Base-by-base conservation (phyloP, 2,113 vertebrate species). In the Podarcis raffonei region DNA sequence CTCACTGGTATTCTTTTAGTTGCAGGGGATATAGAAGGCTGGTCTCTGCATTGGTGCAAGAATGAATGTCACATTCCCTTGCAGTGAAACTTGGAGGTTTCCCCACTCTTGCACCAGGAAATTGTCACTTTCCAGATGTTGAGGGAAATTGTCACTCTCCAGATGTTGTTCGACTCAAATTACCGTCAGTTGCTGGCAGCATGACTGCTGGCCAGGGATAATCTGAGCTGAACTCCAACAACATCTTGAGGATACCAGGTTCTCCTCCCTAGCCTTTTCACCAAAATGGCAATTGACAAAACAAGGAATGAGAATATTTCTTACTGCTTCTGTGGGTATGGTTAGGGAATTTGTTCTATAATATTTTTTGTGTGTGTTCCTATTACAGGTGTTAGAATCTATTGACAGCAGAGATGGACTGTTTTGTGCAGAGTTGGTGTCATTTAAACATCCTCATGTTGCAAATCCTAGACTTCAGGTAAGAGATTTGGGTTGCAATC, bases 401-500 rank as follows among this genome's bases (percentile, higher is more conserved):
- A 98, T 99, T 16, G 99, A 99, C 6, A 97, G 91, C 89, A 98
- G 96, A 65, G 97, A 98, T 27, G 99, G 99, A 5, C 87, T 95
- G 0, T 97, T 97, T 87, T 99, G 98, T 90, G 97, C 98, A 1
- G 99, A 99, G 93, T 94, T 99, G 86, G 96, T 99, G 1, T 99
- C 99, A 37, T 99, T 99, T 95, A 99, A 98, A 92, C 99, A 99
- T 86, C 98, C 98, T 1, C 99, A 99, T 83, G 98, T 99, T 12
- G 99, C 98, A 86, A 99, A 99, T 91, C 98, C 98, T 0, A 97
- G 99, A 48, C 97, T 99, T 1, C 99, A 99, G 98, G 99, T 99
- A 92, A 84, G 90, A 83, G 16, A 6, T 6, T 2, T 48, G 57
- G 27, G 8, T 5, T 71, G 77, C 8, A 42, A 22, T 39, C 42